Percentiles rank a stretch among this genome's conserved stretches.
Conservation (phyloP, 2,888 invertebrate genomes). For the Acanthosepion lycidas region DNA sequence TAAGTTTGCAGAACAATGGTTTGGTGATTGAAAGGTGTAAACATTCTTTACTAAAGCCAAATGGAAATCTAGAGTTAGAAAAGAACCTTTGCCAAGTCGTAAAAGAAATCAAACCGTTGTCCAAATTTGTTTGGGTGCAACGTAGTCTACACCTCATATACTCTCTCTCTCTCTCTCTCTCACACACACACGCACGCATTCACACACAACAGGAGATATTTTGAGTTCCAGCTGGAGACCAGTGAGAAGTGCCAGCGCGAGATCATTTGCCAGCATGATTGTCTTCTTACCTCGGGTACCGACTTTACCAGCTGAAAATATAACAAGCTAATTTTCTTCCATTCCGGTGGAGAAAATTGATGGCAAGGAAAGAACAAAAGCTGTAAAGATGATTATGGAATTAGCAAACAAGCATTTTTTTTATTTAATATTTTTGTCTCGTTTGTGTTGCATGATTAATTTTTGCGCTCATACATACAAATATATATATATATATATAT, state of each 20-base stretch:
- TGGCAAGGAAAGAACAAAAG: not conserved
- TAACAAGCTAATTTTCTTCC: conserved; percentile 20
- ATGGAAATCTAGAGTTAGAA: not conserved
- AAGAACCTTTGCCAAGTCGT: not conserved
- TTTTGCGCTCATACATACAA: too few relatives aligned
- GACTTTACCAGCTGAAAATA: conserved; percentile 33
- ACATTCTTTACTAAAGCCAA: too few relatives aligned
- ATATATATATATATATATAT: too few relatives aligned
- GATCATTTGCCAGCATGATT: not conserved
- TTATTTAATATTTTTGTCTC: not conserved
- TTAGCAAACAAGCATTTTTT: not conserved
- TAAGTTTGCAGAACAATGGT: not conserved
- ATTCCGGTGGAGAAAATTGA: not conserved
- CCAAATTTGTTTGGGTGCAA: not conserved
- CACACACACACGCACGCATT: not conserved
- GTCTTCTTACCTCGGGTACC: not conserved
- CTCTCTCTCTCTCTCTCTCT: not conserved
- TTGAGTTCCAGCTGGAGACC: not conserved
- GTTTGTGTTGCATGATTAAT: not conserved
- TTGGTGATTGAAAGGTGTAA: not conserved
- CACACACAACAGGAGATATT: not conserved
- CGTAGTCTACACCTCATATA: not conserved
- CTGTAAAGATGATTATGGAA: not conserved
- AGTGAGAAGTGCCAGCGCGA: not conserved
- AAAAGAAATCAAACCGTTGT: not conserved